Base-by-base conservation (phyloP, 1,140 invertebrate genomes). In the Bombus cullumanus region DNA sequence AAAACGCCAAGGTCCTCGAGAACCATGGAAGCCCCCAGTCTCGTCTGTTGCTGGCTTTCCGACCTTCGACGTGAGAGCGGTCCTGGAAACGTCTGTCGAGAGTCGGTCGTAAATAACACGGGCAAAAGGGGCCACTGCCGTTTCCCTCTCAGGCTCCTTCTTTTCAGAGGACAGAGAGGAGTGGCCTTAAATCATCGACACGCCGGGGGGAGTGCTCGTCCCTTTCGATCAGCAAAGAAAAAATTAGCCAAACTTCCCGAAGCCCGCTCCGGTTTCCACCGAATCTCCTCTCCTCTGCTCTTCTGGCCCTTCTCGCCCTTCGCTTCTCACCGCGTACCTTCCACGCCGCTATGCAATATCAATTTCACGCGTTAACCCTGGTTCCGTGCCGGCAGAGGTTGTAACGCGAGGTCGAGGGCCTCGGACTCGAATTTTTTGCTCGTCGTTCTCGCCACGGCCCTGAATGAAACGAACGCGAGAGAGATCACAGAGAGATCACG, bases 131-230 rank as follows among this genome's bases (percentile, higher is more conserved):
- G 57, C 62, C 79, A n/a, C 73, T 25, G 57, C 15, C 57, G 80
- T 66, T 74, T 72, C 86, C 43, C 81, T 79, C 53, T 57, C 41
- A 66, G 62, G 83, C 78, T 81, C 34, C 84, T 85, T 78, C 76
- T 74, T 85, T 74, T 80, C 86, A 69, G 71, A 84, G 84, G 76
- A 80, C 71, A 80, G 81, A 84, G 74, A 85, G 68, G 78, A 85
- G 78, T 62, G 76, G 69, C 64, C 81, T 85, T 91, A 91, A 92
- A 92, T 92, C 87, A 92, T 91, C 82, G 91, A 85, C 81, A 80
- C 83, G 80, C 85, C 86, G 83, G 83, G 76, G 82, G 85, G 72
- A 75, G 47, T 37, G 66, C 74, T 77, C 69, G 75, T 82, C 75
- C 72, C 74, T 57, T 82, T 86, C 80, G 85, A 86, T 83, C 82